phyloP scores from a whole-genome alignment of 2,797 vertebrate species.

The Leucoraja ocellata region DNA sequence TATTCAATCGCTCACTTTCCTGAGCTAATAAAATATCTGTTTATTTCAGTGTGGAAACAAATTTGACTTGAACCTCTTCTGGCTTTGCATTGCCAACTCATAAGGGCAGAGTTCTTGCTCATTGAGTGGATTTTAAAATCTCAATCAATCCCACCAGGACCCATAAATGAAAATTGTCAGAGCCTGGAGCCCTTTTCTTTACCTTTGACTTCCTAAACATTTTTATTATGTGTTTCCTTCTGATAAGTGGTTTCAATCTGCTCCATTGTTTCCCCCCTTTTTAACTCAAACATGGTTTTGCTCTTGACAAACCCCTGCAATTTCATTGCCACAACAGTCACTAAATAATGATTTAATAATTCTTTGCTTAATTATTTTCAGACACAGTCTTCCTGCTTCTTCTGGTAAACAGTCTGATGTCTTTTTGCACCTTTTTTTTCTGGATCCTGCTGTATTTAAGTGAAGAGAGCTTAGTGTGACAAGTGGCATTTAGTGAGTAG shows the following conservation, averaged over 20 bases:
- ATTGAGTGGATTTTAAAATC: background rate
- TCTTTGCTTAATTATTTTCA: background rate
- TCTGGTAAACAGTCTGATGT: background rate
- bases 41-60: background rate
- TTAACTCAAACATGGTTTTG: background rate
- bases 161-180: background rate
- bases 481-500: background rate
- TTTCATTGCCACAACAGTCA: background rate
- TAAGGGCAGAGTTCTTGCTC: background rate
- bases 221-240: background rate
- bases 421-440: background rate
- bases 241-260: background rate
- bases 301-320: background rate
- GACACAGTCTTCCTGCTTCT: background rate
- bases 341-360: slow-evolving; percentile 3
- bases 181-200: background rate
- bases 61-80: background rate
- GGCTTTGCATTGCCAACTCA: background rate
- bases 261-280: background rate
- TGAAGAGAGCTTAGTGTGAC: background rate
- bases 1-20: background rate
- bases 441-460: background rate
- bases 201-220: background rate
- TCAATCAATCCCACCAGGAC: background rate
- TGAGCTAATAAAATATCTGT: background rate